Evolutionary conservation across 2,888 invertebrate species (phyloP).

Genomic region (Tubulanus polymorphus): DNA sequence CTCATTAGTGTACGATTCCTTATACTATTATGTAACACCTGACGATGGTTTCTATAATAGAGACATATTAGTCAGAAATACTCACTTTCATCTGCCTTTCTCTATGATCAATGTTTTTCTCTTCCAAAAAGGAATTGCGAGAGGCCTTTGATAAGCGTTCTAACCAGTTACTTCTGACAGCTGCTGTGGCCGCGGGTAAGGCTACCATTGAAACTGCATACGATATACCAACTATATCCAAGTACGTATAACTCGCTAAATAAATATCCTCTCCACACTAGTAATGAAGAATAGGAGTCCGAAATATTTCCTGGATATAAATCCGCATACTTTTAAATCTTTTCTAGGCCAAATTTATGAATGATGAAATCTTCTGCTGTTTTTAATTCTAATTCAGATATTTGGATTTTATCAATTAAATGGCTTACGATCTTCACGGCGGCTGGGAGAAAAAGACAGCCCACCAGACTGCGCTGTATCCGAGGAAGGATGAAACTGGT

Average conservation of each 20-base stretch:
- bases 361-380: too few relatives aligned
- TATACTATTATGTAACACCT: not conserved
- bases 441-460: conserved; percentile 43
- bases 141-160: conserved; percentile 36
- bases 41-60: too few relatives aligned
- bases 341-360: too few relatives aligned
- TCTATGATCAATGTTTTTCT: not conserved
- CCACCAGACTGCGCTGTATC: conserved; percentile 40
- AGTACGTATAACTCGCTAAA: conserved; percentile 26
- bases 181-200: conserved; percentile 47
- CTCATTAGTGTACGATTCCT: too few relatives aligned
- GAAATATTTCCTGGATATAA: too few relatives aligned
- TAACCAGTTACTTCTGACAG: conserved; percentile 37
- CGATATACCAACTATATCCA: conserved; percentile 30
- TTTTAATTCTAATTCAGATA: conserved; percentile 30
- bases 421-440: conserved; percentile 50
- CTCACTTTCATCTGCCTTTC: not conserved
- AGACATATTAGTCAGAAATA: not conserved
- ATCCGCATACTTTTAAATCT: too few relatives aligned
- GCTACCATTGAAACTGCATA: conserved; percentile 40
- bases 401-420: conserved; percentile 42
- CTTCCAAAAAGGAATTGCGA: conserved; percentile 33
- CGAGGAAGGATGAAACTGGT: conserved; percentile 17
- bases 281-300: too few relatives aligned
- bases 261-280: too few relatives aligned